These are phyloP conservation scores for Hozukius guyotensis DNA, from an alignment of 2,797 vertebrate species.

Conservation along the genomic window DNA sequence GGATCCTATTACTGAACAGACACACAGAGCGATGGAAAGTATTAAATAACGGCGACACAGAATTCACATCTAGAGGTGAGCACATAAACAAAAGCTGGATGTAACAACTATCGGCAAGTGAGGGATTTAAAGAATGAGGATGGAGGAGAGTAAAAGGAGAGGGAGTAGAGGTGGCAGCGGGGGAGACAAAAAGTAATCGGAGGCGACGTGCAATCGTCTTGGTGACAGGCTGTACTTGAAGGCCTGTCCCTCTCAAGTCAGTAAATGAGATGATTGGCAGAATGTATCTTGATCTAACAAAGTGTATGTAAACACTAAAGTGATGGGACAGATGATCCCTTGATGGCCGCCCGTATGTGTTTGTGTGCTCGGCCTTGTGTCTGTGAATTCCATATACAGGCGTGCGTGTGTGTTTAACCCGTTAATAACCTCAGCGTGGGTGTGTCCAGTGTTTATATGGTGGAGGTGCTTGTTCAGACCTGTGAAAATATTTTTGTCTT, in stretches of 20 bases:
- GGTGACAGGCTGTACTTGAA: conserved; percentile 1
- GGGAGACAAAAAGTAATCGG: not conserved
- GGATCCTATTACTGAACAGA: not conserved
- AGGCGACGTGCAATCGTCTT: not conserved
- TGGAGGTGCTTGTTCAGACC: not conserved
- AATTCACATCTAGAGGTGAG: not conserved
- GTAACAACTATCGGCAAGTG: not conserved
- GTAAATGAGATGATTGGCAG: not conserved
- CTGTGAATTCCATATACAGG: conserved; percentile 12
- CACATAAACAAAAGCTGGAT: not conserved
- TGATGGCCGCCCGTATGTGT: not conserved
- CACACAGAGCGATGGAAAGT: not conserved
- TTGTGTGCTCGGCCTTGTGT: not conserved
- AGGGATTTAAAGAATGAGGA: not conserved
- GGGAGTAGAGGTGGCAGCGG: not conserved
- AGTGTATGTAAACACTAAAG: not conserved
- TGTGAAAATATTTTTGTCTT: conserved; percentile 14
- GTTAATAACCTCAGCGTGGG: not conserved
- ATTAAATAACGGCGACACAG: not conserved
- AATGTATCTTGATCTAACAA: not conserved
- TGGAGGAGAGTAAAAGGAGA: not conserved
- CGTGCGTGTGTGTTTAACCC: not conserved
- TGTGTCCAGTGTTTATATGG: not conserved
- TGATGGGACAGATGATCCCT: not conserved
- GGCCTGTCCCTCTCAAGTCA: not conserved